Evolutionary conservation across 23 tunicate genomes (phyloP).

Genomic region (Clavelina lepadiformis): DNA sequence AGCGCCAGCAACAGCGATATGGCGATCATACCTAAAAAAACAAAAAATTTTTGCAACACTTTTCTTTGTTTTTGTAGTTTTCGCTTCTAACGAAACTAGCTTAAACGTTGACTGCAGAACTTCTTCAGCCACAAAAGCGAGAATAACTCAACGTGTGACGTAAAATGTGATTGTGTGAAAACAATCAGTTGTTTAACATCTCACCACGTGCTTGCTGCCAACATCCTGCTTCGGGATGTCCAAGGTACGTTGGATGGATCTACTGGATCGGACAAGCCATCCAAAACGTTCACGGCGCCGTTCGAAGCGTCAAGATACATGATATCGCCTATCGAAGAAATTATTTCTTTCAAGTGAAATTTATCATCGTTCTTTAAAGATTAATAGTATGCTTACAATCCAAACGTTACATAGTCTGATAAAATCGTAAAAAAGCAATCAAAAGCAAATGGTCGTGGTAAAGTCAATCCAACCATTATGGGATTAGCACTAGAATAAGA

Average conservation of each 20-base stretch:
- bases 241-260: background rate
- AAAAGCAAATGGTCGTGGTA: too few relatives aligned
- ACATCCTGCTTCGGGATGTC: background rate
- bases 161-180: too few relatives aligned
- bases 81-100: too few relatives aligned
- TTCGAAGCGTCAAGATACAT: constrained; percentile 26
- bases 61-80: background rate
- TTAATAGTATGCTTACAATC: background rate
- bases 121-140: too few relatives aligned
- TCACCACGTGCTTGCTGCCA: constrained; percentile 27
- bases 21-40: constrained; percentile 39
- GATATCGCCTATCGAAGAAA: constrained; percentile 16
- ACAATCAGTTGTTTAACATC: background rate
- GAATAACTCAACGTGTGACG: too few relatives aligned
- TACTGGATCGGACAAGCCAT: constrained; percentile 7
- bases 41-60: background rate
- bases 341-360: background rate
- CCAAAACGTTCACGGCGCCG: constrained; percentile 20
- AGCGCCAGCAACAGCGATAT: constrained; percentile 22
- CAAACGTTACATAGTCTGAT: too few relatives aligned
- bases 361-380: background rate
- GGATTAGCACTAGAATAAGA: too few relatives aligned
- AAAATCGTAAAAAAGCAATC: too few relatives aligned
- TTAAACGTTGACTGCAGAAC: too few relatives aligned
- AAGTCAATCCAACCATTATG: too few relatives aligned